Conservation (phyloP, 2,113 vertebrate species). For the Centropristis striata region DNA sequence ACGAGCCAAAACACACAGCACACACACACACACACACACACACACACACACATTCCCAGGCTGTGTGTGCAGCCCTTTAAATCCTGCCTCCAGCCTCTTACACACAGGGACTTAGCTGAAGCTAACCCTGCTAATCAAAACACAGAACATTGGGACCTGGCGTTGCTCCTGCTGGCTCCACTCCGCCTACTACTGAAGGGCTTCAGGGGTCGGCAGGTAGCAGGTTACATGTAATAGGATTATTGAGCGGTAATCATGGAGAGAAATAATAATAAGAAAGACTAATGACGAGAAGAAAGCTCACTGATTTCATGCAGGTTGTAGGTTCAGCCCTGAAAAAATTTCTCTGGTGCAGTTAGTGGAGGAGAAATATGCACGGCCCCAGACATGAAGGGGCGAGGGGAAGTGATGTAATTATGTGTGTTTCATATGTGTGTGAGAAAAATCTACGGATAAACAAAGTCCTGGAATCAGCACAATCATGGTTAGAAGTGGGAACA, state of each 20-base stretch:
- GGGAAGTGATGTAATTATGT: too few species aligned
- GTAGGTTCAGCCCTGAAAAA: neutral
- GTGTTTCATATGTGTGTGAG: neutral
- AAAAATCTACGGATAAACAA: too few species aligned
- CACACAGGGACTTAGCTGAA: slow-evolving; percentile 62
- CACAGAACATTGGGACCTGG: slow-evolving; percentile 73
- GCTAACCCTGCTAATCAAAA: slow-evolving; percentile 69
- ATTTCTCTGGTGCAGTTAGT: neutral
- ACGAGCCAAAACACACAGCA: slow-evolving; percentile 39
- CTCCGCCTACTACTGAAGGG: neutral
- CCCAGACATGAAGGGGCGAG: neutral
- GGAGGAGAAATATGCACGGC: neutral
- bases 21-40: slow-evolving; percentile 27
- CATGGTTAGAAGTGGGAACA: too few species aligned
- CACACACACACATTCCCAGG: slow-evolving; percentile 28
- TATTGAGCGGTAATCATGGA: neutral
- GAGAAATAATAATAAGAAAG: neutral
- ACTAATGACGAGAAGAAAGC: too few species aligned
- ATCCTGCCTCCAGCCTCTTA: slow-evolving; percentile 67
- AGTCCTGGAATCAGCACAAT: too few species aligned
- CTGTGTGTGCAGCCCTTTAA: slow-evolving; percentile 48
- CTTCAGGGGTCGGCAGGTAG: slow-evolving; percentile 8
- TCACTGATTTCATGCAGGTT: neutral
- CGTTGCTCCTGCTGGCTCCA: slow-evolving; percentile 25
- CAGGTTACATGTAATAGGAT: slow-evolving; percentile 12